Base-by-base conservation (phyloP, 2,113 vertebrate genomes). In the Paratilapia polleni region DNA sequence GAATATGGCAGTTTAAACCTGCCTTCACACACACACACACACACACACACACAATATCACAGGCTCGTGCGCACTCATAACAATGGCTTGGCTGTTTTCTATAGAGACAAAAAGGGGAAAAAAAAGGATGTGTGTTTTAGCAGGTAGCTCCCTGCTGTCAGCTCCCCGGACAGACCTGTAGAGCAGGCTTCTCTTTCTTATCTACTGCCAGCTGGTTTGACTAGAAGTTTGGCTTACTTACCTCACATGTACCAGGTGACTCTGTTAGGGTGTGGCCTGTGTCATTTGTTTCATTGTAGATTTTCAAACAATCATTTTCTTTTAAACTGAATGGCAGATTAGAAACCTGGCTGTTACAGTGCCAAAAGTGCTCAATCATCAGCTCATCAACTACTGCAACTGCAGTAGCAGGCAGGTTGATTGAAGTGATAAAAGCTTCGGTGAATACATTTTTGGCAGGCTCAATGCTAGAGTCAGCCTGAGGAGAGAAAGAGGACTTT, bases 191-290 rank as follows among this genome's bases (percentile, higher is more conserved):
- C 76, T 52, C 8, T 4, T 77, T 88, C 88, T 87, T 81, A 90
- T 92, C 92, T 75, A 22, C 82, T 58, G 81, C 73, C 82, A 90
- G 82, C 94, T 83, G 81, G 94, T 93, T 81, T 11, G 87, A 93
- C 92, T 1, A 36, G 91, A 91, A 87, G 34, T 79, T 34, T 22
- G 54, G 78, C 83, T 94, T 83, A 24, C 82, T 88, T 85, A 80
- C 85, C 70, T 88, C 88, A 78, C 81, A 28, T 54, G 20, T 14
- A 77, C 68, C 78, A 88, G 78, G 87, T 91, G 91, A 88, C 83
- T 15, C 83, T 9, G 36, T 8, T 8, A 56, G 79, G 90, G 88
- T 12, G 91, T 85, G 90, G 87, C 86, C 57, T 5, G n/a, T 24
- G n/a, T 56, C 31, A 54, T 38, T 79, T 76, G 68, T 57, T 85